phyloP scores from a whole-genome alignment of 2,113 vertebrate species.

The Ammodytes marinus region DNA sequence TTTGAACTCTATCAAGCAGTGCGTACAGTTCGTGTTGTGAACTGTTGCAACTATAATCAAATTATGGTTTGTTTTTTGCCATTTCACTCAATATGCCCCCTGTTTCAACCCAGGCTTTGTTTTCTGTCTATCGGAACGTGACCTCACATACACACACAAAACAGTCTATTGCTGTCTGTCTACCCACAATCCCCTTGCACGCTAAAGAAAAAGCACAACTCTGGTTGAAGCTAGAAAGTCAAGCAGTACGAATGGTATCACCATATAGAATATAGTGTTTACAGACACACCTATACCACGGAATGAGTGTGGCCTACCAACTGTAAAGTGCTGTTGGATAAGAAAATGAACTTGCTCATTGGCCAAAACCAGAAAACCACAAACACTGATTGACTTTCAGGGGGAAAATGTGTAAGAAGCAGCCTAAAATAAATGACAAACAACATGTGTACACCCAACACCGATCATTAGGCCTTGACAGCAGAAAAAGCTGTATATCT shows the following conservation, averaged over 20 bases:
- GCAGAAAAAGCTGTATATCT: neutral
- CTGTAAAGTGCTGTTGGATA: conserved; percentile 16
- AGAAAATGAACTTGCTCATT: conserved; percentile 30
- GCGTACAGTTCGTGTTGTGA: conserved; percentile 10
- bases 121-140: conserved; percentile 13
- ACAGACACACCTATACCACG: conserved; percentile 23
- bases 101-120: neutral
- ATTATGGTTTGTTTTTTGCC: conserved; percentile 10
- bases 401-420: neutral
- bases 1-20: conserved; percentile 14
- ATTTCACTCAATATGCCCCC: conserved; percentile 1
- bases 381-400: neutral
- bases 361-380: conserved; percentile 18
- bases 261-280: conserved; percentile 13
- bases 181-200: neutral
- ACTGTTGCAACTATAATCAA: neutral
- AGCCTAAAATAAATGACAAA: conserved; percentile 18
- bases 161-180: neutral
- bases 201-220: conserved; percentile 3
- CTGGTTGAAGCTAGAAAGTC: neutral
- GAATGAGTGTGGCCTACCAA: conserved; percentile 1
- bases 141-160: conserved; percentile 8
- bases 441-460: neutral
- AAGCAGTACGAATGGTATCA: conserved; percentile 1
- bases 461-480: neutral